Evolutionary conservation across 2,797 vertebrate genomes (phyloP), one percentile per base, ranked within the genome.

Genomic region (Melanotaenia boesemani): DNA sequence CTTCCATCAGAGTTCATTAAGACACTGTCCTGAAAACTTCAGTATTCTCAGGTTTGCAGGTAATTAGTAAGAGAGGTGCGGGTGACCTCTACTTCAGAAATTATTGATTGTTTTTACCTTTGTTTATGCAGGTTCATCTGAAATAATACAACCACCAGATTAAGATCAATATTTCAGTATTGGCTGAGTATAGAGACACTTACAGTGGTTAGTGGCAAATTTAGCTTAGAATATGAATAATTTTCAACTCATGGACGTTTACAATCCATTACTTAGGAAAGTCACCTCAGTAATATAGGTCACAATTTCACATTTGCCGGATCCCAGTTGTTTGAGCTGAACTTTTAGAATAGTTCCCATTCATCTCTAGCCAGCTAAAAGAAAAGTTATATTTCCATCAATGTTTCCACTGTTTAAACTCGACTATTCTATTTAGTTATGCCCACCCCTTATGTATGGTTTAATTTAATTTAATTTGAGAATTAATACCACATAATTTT

Each of bases 21-120:
- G 60, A 74, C 46, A 57, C 57, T 41, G 30, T 48, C 62, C 64
- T 46, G 39, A 70, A 69, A 86, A 85, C 72, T 79, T 80, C 57
- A 69, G 57, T 50, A 74, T 44, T 66, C 24, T 72, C 32, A 58
- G 71, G 64, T 61, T 59, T 72, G 7, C 20, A 32, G 72, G 28
- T 77, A 75, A 85, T 86, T 85, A 82, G 50, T 6, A 41, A 36
- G 44, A 39, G 24, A 32, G 26, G 36, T 7, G 63, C 12, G 46
- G 18, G 65, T 67, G 74, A 83, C 80, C 83, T 90, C 85, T 86
- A 46, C 74, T 74, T 76, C 74, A 76, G 67, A 66, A 78, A 28
- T 57, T 81, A 88, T 88, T 62, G 86, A 88, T 88, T 56, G 46
- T 77, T 86, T 81, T 15, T 74, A 74, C 41, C 71, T 54, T 79